Conservation (phyloP, 1,140 invertebrate genomes). For the Chironomus striatipennis region DNA sequence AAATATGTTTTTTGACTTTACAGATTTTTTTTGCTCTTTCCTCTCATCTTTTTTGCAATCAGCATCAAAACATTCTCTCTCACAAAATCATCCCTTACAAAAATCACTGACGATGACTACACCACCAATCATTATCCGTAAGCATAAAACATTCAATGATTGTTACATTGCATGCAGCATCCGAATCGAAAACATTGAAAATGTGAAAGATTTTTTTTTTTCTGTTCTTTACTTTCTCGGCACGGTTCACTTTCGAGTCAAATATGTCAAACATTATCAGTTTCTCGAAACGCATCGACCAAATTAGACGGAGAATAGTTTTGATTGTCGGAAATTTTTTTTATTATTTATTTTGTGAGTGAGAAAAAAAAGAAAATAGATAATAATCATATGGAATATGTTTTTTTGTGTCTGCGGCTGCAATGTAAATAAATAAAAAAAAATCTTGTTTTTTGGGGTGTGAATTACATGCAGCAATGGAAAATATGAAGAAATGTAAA, state of each 20-base stretch:
- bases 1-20: not conserved
- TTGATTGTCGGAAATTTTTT: not conserved
- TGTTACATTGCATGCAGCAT: not conserved
- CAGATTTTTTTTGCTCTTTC: not conserved
- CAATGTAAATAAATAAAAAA: not conserved
- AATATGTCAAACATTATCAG: slow-evolving; percentile 16
- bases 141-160: not conserved
- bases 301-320: not conserved
- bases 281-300: slow-evolving; percentile 12
- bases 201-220: not conserved
- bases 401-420: not conserved
- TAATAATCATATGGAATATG: not conserved
- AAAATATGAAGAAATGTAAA: not conserved
- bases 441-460: not conserved
- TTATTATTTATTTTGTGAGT: not conserved
- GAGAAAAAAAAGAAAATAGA: not conserved
- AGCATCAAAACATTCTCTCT: too few species aligned
- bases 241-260: not conserved
- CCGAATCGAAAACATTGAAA: not conserved
- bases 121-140: not conserved
- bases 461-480: not conserved
- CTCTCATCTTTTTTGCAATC: too few species aligned
- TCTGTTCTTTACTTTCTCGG: not conserved
- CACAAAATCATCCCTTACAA: not conserved
- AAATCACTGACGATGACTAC: not conserved